Evolutionary conservation across 2,113 vertebrate genomes (phyloP), one percentile per base, ranked within the genome.

Genomic region (Daphoenositta chrysoptera): DNA sequence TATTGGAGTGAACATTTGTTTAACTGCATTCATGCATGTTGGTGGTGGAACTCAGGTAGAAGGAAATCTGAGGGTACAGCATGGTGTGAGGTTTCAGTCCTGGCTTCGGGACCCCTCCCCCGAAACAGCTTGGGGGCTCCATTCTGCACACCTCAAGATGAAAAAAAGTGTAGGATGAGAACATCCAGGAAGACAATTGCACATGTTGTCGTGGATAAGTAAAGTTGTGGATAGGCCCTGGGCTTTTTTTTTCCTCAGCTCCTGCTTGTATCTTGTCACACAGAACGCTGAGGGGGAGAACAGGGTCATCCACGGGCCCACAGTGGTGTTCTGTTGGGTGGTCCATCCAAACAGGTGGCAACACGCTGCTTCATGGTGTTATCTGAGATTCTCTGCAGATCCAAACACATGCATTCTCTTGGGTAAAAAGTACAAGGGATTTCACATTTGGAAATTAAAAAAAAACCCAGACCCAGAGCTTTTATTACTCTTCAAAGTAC

Each of bases 281-380:
- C 11, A 8, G 13, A 15, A 37, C 10, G 2, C 33, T 70, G 27
- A 69, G 12, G n/a, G 27, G 6, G 8, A 75, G 37, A 40, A 82
- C 42, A 72, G 5, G 23, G 13, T 37, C 10, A 30, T 54, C 77
- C 37, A 7, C 2, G 6, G 48, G 33, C 26, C 44, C 69, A 7
- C 5, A 30, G 2, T 9, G 14, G 8, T 76, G 50, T 47, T 82
- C 7, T 24, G 5, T 8, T 57, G 48, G 13, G 7, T 23, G 51
- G 28, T 31, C 30, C 30, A 15, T 39, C 33, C 21, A 65, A 71
- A 53, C 0, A 2, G 13, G 24, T 69, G 61, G 45, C 33, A 35
- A 12, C 20, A 11, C 0, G 0, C 24, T 73, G 24, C 33, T 68
- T 9, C 14, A 21, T 42, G 17, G 18, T 50, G 9, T 5, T 72